Conservation (phyloP, 2,113 vertebrate genomes). For the Ictalurus furcatus region DNA sequence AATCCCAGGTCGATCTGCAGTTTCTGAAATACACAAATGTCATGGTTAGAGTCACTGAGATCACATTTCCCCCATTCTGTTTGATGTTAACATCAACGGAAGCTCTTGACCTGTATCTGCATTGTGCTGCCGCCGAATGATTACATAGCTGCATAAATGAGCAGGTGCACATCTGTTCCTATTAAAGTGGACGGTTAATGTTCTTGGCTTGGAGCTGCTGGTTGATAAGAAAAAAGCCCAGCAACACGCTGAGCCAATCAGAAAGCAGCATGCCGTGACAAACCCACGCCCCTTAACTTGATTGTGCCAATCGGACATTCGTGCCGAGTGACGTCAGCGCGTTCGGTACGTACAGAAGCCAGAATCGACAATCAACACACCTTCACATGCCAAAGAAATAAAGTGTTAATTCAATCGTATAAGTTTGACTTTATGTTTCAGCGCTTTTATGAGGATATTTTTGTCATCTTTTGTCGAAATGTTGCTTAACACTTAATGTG, state of each 20-base stretch:
- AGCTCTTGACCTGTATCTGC: no score
- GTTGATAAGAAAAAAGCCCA: slow-evolving; percentile 60
- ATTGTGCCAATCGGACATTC: slow-evolving; percentile 51
- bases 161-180: no score
- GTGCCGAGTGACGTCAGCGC: not conserved
- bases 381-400: not conserved
- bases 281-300: slow-evolving; percentile 50
- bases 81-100: no score
- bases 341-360: not conserved
- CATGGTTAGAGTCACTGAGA: no score
- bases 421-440: not conserved
- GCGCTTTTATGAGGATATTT: not conserved
- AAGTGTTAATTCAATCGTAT: not conserved
- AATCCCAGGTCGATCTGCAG: no score
- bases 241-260: slow-evolving; percentile 68
- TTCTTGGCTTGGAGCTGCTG: no score
- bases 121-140: no score
- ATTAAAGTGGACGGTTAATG: no score
- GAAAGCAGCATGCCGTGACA: slow-evolving; percentile 32
- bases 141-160: no score
- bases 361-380: not conserved
- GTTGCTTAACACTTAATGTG: not conserved
- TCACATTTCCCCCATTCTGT: no score
- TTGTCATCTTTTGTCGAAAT: not conserved
- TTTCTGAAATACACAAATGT: no score